Evolutionary conservation across 1,140 invertebrate genomes (phyloP).

Genomic region (Polypedilum pembai): DNA sequence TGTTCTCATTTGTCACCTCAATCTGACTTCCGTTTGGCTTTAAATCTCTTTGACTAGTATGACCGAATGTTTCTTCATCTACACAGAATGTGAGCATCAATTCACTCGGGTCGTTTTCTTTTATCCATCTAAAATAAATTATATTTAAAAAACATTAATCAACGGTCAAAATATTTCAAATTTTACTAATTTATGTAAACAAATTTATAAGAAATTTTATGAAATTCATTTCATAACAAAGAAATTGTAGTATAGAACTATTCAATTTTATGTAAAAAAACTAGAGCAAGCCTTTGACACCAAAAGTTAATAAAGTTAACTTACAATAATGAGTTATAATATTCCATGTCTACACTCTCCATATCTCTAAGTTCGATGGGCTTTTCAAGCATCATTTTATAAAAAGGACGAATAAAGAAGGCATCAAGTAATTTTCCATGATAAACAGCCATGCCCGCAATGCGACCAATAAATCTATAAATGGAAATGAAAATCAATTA

Average conservation of each 20-base stretch:
- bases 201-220: too few species aligned
- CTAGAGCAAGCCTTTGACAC: too few species aligned
- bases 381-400: slow-evolving; percentile 99
- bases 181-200: too few species aligned
- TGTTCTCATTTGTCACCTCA: slow-evolving; percentile 87
- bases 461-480: slow-evolving; percentile 79
- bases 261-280: too few species aligned
- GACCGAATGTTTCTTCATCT: slow-evolving; percentile 93
- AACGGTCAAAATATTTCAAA: too few species aligned
- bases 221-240: too few species aligned
- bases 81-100: slow-evolving; percentile 91
- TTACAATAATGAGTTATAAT: slow-evolving; percentile 94
- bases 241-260: too few species aligned
- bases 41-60: slow-evolving; percentile 85
- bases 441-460: slow-evolving; percentile 98
- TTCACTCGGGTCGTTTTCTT: slow-evolving; percentile 92
- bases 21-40: slow-evolving; percentile 87
- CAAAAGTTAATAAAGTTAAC: too few species aligned
- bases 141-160: too few species aligned
- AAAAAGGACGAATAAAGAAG: slow-evolving; percentile 98
- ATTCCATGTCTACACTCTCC: slow-evolving; percentile 97
- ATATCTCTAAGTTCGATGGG: slow-evolving; percentile 92
- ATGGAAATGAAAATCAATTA: not conserved
- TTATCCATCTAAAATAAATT: slow-evolving; percentile 36
- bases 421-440: slow-evolving; percentile 96